Evolutionary conservation across 2,888 invertebrate species (phyloP).

Genomic region (Erpobdella octoculata): DNA sequence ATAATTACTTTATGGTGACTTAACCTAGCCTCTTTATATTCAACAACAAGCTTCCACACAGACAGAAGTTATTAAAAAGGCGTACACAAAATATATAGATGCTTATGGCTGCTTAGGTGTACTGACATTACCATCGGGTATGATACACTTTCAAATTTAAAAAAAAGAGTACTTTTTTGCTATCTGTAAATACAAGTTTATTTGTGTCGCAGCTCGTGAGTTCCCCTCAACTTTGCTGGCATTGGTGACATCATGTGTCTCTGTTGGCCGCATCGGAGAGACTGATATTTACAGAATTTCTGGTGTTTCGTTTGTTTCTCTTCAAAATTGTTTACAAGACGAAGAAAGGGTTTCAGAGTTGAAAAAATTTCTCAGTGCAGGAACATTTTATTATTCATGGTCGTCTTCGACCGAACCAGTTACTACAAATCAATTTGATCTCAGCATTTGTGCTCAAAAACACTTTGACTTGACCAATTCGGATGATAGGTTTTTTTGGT

Average conservation of each 20-base stretch:
- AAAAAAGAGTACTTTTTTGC: background rate
- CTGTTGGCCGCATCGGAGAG: conserved; percentile 88
- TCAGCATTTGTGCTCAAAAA: conserved; percentile 87
- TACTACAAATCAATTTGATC: conserved; percentile 65
- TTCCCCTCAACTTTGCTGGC: conserved; percentile 61
- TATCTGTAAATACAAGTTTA: background rate
- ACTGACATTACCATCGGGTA: conserved; percentile 52
- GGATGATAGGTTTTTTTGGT: conserved; percentile 96
- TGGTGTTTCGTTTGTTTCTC: conserved; percentile 79
- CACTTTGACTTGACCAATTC: conserved; percentile 69
- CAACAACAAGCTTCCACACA: conserved; percentile 78
- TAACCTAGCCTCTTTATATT: too few relatives aligned
- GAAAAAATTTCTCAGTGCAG: conserved; percentile 87
- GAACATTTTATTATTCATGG: conserved; percentile 95
- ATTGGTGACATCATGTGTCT: conserved; percentile 87
- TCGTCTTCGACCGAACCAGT: conserved; percentile 50
- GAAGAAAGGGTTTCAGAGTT: conserved; percentile 53
- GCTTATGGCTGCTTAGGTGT: conserved; percentile 93
- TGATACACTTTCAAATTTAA: conserved; percentile 1
- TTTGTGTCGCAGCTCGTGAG: conserved; percentile 41
- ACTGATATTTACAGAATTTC: conserved; percentile 90
- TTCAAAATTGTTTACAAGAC: conserved; percentile 54
- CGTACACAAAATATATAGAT: conserved; percentile 82
- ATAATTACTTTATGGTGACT: conserved; percentile 8
- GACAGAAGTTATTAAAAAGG: conserved; percentile 77